Percentiles rank a stretch among this genome's conserved stretches.
These are phyloP conservation scores for Lacerta bilineata DNA, from an alignment of 2,797 vertebrate species.

Conservation along the genomic window DNA sequence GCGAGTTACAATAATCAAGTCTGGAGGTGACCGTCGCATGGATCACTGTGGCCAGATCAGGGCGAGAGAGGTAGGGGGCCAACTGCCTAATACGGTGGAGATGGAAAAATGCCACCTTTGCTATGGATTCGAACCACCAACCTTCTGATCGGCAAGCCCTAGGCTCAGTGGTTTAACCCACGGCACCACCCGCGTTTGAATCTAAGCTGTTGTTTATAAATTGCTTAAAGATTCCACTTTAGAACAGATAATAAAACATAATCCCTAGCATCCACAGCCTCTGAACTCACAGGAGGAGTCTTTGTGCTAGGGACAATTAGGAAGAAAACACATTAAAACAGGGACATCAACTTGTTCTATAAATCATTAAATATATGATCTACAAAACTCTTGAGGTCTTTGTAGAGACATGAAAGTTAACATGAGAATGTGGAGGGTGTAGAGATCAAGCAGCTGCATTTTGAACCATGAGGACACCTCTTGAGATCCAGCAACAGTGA, in stretches of 20 bases:
- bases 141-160: too few relatives aligned
- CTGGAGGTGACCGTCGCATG: too few relatives aligned
- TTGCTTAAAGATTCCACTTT: background rate
- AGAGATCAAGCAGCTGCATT: background rate
- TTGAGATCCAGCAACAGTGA: background rate
- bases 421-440: background rate
- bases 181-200: background rate
- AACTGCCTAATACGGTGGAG: too few relatives aligned
- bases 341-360: background rate
- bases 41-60: too few relatives aligned
- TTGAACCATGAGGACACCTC: background rate
- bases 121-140: too few relatives aligned
- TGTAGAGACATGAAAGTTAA: background rate
- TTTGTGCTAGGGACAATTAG: background rate
- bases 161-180: too few relatives aligned
- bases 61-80: too few relatives aligned
- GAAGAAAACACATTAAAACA: background rate
- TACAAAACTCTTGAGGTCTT: background rate
- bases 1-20: too few relatives aligned
- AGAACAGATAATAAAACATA: background rate
- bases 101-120: too few relatives aligned
- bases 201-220: background rate
- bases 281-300: background rate
- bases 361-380: background rate
- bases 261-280: background rate